Base-by-base conservation (phyloP, 2,888 invertebrate genomes). In the Euzetes globulus region DNA sequence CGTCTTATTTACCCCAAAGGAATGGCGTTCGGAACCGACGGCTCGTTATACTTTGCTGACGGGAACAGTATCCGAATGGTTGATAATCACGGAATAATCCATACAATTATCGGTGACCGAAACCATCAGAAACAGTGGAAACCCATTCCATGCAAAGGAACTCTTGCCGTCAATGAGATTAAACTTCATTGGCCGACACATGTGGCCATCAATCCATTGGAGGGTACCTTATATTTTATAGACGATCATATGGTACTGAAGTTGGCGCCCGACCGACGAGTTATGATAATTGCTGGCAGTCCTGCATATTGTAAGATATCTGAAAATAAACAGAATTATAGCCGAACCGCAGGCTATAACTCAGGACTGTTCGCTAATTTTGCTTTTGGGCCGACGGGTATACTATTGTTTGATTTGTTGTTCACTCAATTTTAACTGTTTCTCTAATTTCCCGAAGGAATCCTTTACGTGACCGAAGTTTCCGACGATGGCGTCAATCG, bases 1-100 rank as follows among this genome's bases (percentile, higher is more conserved):
- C 91, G 94, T 81, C 86, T 99, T 75, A 91, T 93, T 47, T 95
- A 94, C 87, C 95, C 98, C 4, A 99, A 98, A 88, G 97, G 92
- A 88, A 82, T 76, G 73, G 78, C 76, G 11, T 75, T 79, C 22
- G 78, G 76, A 50, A 92, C 94, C 73, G 77, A 95, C 80, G 95
- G 94, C 78, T 89, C 93, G 0, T 83, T 97, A 0, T 97, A 94
- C 83, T 94, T 97, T 81, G 96, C 95, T 68, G 97, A 97, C 82
- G 96, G 96, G 3, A 94, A 91, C 7, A 96, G 96, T 0, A 78
- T 84, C 76, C 88, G 98, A 77, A 91, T 91, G 41, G 93, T 99
- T 13, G 94, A 94, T 85, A 81, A 81, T 29, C 81, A 83, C 76
- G 94, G 94, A 63, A 88, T 92, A 72, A 96, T 98, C 78, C 91